These are phyloP conservation scores for Amphipoea lucens DNA, from an alignment of 2,888 invertebrate genomes.

Conservation along the genomic window DNA sequence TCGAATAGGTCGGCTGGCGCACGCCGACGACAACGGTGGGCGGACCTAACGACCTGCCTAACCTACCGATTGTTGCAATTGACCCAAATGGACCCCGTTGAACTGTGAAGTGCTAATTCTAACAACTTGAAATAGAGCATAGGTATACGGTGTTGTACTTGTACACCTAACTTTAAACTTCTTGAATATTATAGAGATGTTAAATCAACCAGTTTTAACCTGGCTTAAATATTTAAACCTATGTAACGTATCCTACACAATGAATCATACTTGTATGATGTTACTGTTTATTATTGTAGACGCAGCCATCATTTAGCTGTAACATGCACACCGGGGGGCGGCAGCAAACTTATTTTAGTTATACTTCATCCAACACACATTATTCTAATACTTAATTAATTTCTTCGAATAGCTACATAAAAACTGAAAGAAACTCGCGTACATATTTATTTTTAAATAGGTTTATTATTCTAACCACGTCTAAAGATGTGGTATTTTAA, in stretches of 20 bases:
- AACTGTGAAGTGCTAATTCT: constrained; percentile 73
- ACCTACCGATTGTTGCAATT: constrained; percentile 77
- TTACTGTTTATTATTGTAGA: constrained; percentile 40
- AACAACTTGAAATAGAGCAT: constrained; percentile 69
- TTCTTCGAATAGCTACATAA: constrained; percentile 48
- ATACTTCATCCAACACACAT: constrained; percentile 35
- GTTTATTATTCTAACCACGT: constrained; percentile 60
- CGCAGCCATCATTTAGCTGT: constrained; percentile 42
- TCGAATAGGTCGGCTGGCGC: constrained; percentile 62
- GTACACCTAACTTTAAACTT: background rate
- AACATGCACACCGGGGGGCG: constrained; percentile 50
- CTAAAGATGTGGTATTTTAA: constrained; percentile 63
- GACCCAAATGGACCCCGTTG: constrained; percentile 79
- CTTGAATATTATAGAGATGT: background rate
- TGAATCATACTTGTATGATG: constrained; percentile 37
- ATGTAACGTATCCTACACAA: constrained; percentile 5
- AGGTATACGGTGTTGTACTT: background rate
- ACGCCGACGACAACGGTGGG: constrained; percentile 65
- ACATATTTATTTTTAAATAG: constrained; percentile 43
- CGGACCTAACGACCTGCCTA: constrained; percentile 69
- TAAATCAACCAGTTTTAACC: background rate
- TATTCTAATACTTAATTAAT: constrained; percentile 47
- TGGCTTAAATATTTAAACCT: background rate
- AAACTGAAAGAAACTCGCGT: constrained; percentile 41
- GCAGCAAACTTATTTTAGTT: constrained; percentile 39